Evolutionary conservation across 2,888 invertebrate genomes (phyloP).

Genomic region (Drosophila fungiperda): DNA sequence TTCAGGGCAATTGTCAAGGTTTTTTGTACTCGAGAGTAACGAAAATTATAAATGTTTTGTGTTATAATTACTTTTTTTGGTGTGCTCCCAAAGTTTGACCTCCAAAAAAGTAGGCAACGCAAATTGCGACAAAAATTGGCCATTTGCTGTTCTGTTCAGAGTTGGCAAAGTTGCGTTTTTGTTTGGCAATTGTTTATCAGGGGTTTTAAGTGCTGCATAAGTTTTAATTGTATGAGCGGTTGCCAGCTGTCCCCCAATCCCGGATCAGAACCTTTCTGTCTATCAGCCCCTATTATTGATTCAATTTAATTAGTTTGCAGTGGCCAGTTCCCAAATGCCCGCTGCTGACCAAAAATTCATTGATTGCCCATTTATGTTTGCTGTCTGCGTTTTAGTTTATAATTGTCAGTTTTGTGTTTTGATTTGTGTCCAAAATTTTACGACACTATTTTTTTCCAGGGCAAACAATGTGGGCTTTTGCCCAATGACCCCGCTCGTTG

Average conservation of each 20-base stretch:
- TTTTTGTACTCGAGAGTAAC: conserved; percentile 48
- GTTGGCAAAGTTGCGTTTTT: conserved; percentile 41
- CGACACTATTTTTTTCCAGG: conserved; percentile 30
- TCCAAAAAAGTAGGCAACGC: conserved; percentile 27
- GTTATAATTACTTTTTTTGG: conserved; percentile 70
- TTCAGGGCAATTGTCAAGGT: conserved; percentile 82
- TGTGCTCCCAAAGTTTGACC: conserved; percentile 32
- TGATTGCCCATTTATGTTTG: conserved; percentile 58
- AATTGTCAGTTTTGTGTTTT: conserved; percentile 49
- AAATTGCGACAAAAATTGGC: conserved; percentile 30
- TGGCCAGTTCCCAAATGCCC: conserved; percentile 14
- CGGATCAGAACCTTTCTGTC: background rate
- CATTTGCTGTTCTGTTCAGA: conserved; percentile 33
- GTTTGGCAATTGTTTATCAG: conserved; percentile 41
- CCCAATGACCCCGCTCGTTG: conserved; percentile 46
- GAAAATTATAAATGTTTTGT: conserved; percentile 69
- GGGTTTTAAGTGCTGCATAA: conserved; percentile 22
- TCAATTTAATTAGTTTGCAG: conserved; percentile 74
- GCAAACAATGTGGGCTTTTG: conserved; percentile 52
- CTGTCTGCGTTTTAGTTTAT: conserved; percentile 68
- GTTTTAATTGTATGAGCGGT: conserved; percentile 59
- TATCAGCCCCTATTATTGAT: conserved; percentile 65
- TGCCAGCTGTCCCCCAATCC: conserved; percentile 6
- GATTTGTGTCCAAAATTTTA: conserved; percentile 57
- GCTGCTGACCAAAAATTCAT: conserved; percentile 43